Percentiles rank a stretch among this genome's conserved stretches.
Conservation (phyloP, 2,888 invertebrate species). For the Yponomeuta plumbellus region DNA sequence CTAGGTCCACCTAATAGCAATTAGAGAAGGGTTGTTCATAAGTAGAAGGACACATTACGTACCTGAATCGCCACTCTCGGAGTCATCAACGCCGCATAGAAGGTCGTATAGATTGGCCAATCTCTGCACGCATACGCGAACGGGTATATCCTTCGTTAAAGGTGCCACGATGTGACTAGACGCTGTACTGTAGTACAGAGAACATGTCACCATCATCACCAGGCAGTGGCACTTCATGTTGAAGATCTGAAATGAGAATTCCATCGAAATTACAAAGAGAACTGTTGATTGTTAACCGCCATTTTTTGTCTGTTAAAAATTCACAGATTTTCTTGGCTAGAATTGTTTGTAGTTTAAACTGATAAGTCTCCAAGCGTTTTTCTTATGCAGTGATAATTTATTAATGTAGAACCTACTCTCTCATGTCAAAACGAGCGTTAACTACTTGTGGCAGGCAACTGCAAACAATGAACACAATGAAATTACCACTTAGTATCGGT, state of each 20-base stretch:
- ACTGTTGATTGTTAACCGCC: too few species aligned
- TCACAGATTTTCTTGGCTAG: too few species aligned
- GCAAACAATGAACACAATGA: background rate
- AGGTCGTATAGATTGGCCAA: background rate
- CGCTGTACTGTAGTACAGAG: background rate
- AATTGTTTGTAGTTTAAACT: too few species aligned
- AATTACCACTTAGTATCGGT: background rate
- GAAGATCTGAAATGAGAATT: background rate
- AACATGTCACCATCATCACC: slow-evolving; percentile 2
- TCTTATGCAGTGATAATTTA: too few species aligned
- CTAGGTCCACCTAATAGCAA: too few species aligned
- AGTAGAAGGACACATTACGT: background rate
- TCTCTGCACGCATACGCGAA: background rate
- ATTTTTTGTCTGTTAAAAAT: too few species aligned
- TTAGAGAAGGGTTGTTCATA: too few species aligned
- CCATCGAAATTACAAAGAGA: too few species aligned
- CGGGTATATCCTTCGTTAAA: background rate
- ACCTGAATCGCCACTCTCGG: background rate
- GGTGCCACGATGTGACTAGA: slow-evolving; percentile 3
- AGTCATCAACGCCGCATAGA: background rate
- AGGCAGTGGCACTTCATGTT: slow-evolving; percentile 6
- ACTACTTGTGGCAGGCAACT: background rate
- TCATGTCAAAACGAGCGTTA: background rate
- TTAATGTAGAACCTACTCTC: background rate
- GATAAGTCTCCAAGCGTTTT: too few species aligned